A percentile compares a stretch with the other conserved stretches of the same genome.
phyloP scores from a whole-genome alignment of 2,888 invertebrate species.

The Temnothorax unifasciatus region DNA sequence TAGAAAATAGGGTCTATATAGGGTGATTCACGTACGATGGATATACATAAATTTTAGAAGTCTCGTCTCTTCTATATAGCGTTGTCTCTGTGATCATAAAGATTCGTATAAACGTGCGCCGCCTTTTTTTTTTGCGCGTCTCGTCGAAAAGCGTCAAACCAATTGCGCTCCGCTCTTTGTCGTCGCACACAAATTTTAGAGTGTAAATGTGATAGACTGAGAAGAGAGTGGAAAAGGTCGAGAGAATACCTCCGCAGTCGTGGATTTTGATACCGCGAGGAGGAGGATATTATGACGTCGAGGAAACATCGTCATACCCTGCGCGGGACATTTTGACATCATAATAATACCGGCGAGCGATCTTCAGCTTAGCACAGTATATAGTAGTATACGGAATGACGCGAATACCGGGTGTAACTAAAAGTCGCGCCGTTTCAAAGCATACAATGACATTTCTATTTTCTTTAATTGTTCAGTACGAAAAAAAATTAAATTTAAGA shows the following conservation, averaged over 20 bases:
- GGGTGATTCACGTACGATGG: slow-evolving; percentile 36
- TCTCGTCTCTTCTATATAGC: background rate
- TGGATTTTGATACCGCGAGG: slow-evolving; percentile 63
- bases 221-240: slow-evolving; percentile 16
- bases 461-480: background rate
- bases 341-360: slow-evolving; percentile 65
- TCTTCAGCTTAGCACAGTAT: slow-evolving; percentile 51
- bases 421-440: background rate
- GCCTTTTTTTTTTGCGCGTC: background rate
- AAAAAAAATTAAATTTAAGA: background rate
- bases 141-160: slow-evolving; percentile 8
- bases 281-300: slow-evolving; percentile 68
- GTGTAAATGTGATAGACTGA: slow-evolving; percentile 16
- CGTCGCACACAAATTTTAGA: slow-evolving; percentile 24
- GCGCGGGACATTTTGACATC: slow-evolving; percentile 69
- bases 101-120: background rate
- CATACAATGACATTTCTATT: background rate
- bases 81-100: slow-evolving; percentile 16
- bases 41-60: slow-evolving; percentile 43
- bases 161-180: slow-evolving; percentile 27
- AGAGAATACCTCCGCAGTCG: slow-evolving; percentile 34
- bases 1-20: slow-evolving; percentile 40
- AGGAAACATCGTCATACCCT: slow-evolving; percentile 63
- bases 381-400: background rate
- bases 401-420: slow-evolving; percentile 10